Base-by-base conservation (phyloP, 2,888 invertebrate genomes). In the Aporophyla nigra region DNA sequence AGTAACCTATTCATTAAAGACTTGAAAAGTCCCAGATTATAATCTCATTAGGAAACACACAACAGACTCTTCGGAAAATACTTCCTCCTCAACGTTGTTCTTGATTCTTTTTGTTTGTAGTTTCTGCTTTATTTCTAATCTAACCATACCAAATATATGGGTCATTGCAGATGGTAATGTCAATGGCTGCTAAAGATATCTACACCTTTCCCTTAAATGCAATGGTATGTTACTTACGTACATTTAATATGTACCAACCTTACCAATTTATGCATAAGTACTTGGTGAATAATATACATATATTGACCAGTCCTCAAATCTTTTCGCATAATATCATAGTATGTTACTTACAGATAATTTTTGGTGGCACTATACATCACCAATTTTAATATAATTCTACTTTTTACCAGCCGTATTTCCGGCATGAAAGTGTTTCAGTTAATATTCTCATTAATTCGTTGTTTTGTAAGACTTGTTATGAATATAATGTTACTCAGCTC, bases 401-500 rank as follows among this genome's bases (percentile, higher is more conserved):
- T 51, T 69, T 51, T 68, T 24, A 40, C 16, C 59, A 19, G 43
- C 58, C 43, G 33, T 9, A 33, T 66, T 78, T 79, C 80, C 68
- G 68, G 56, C 27, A 56, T 54, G 59, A 79, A 83, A 83, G 51
- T 70, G 12, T 67, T 80, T 66, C 66, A 54, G 14, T 53, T 61
- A 21, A 61, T 62, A 61, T 40, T 51, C 54, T 69, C 65, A 58
- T 69, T 83, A 81, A 72, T 81, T 69, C 2, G 33, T 40, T 53
- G 46, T 72, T 71, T 71, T 59, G 56, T 59, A 66, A 66, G 49
- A 61, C n/a, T 68, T 61, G 40, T 69, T 65, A 59, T 56, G 43
- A 19, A n/a, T 43, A 58, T 46, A 3, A 54, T 7, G 27, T 24
- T 51, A 51, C n/a, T 51, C 61, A 14, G 9, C 6, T 24, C 6